Conservation (phyloP, 2,113 vertebrate genomes). For the Danionella cerebrum region DNA sequence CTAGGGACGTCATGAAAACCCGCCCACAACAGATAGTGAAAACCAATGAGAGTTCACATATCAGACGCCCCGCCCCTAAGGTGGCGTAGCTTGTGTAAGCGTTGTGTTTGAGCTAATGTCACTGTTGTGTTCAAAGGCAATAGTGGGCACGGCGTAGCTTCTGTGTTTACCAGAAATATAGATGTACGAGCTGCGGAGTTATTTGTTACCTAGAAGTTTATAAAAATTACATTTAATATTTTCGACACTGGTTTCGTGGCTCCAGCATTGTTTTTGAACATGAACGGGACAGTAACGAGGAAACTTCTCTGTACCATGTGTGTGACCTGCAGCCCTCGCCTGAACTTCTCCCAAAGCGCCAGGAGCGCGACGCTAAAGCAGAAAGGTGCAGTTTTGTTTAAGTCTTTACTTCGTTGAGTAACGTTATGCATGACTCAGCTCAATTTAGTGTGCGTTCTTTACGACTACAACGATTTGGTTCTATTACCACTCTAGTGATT, state of each 20-base stretch:
- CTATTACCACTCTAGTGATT: too few species aligned
- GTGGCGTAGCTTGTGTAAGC: constrained; percentile 33
- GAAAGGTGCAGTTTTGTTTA: constrained; percentile 23
- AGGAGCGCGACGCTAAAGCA: background rate
- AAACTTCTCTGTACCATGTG: constrained; percentile 25
- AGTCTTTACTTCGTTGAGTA: background rate
- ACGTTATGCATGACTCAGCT: constrained; percentile 26
- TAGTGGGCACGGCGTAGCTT: background rate
- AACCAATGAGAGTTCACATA: constrained; percentile 6
- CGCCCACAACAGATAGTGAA: background rate
- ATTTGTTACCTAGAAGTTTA: background rate
- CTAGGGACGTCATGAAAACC: background rate
- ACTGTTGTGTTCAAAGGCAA: background rate
- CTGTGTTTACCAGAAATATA: background rate
- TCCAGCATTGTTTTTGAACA: background rate
- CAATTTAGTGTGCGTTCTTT: background rate
- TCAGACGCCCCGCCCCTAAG: background rate
- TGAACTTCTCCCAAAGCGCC: constrained; percentile 24
- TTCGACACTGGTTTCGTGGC: background rate
- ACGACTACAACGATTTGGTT: too few species aligned
- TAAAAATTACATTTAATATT: background rate
- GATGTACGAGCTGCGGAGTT: background rate
- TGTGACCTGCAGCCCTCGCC: constrained; percentile 5
- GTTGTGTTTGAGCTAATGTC: background rate
- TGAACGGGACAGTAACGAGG: constrained; percentile 30